Conservation (phyloP, 92 coral and sea anemone species). For the Palythoa heliodiscus region DNA sequence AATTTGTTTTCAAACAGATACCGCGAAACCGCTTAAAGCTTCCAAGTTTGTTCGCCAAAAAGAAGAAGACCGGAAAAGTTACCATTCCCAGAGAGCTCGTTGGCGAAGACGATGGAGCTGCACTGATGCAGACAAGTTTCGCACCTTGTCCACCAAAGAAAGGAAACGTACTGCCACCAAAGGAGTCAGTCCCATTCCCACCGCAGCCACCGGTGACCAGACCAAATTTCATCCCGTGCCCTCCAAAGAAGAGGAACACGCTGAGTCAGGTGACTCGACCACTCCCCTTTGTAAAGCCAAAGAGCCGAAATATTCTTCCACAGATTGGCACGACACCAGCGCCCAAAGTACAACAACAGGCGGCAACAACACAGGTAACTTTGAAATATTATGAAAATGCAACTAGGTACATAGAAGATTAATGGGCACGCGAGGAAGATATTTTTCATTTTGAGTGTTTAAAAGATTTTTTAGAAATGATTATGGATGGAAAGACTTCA, state of each 20-base stretch:
- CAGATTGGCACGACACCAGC: background rate
- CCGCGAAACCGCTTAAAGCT: slow-evolving; percentile 27
- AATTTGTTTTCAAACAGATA: background rate
- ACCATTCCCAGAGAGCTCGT: slow-evolving; percentile 39
- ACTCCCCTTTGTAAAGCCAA: slow-evolving; percentile 13
- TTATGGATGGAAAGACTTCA: background rate
- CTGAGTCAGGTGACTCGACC: slow-evolving; percentile 5
- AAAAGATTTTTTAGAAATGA: background rate
- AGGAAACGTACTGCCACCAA: slow-evolving; percentile 22
- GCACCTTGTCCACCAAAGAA: slow-evolving; percentile 4
- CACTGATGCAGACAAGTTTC: background rate
- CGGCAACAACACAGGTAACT: background rate
- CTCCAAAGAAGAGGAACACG: slow-evolving; percentile 7
- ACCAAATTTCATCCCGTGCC: slow-evolving; percentile 12
- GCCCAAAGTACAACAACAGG: slow-evolving; percentile 7
- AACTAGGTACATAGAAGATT: too few relatives aligned
- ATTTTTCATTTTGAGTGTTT: background rate
- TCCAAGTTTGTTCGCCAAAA: slow-evolving; percentile 20
- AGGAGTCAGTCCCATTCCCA: background rate
- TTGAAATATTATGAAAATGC: background rate
- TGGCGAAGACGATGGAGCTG: slow-evolving; percentile 13
- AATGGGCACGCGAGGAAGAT: too few relatives aligned
- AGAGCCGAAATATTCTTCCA: background rate
- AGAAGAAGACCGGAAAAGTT: slow-evolving; percentile 16
- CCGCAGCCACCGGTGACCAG: background rate